Conservation (phyloP, 1,140 invertebrate genomes). For the Lasaia peninsularis region DNA sequence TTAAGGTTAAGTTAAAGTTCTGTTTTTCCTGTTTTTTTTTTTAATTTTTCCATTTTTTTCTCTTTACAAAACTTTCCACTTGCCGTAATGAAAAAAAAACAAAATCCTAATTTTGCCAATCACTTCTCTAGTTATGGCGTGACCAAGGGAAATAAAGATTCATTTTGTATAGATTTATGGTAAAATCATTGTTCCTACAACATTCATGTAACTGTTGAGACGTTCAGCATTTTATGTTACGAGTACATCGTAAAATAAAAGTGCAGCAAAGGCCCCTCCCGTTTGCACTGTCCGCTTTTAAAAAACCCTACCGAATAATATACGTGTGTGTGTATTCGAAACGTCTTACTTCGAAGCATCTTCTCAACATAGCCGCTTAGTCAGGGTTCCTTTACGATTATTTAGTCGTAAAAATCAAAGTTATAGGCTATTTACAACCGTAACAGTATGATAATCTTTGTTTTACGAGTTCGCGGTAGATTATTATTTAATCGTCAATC, state of each 20-base stretch:
- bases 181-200: conserved; percentile 39
- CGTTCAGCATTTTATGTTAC: conserved; percentile 71
- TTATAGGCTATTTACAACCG: conserved; percentile 75
- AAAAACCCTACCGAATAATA: conserved; percentile 46
- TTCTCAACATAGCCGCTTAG: conserved; percentile 42
- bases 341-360: conserved; percentile 22
- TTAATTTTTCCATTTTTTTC: no score
- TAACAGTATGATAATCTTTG: conserved; percentile 76
- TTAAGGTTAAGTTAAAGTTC: no score
- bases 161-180: neutral
- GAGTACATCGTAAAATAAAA: conserved; percentile 74
- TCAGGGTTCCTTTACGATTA: conserved; percentile 74
- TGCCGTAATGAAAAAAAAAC: no score
- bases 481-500: conserved; percentile 74
- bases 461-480: conserved; percentile 70
- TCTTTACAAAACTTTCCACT: no score
- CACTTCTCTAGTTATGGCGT: no score
- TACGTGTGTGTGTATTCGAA: conserved; percentile 19
- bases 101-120: no score
- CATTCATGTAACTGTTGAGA: conserved; percentile 60
- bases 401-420: conserved; percentile 78
- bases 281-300: conserved; percentile 68
- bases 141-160: no score
- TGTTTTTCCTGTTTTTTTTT: no score
- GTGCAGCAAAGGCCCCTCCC: conserved; percentile 68